phyloP scores from a whole-genome alignment of 1,140 invertebrate genomes.

The Apis florea region DNA sequence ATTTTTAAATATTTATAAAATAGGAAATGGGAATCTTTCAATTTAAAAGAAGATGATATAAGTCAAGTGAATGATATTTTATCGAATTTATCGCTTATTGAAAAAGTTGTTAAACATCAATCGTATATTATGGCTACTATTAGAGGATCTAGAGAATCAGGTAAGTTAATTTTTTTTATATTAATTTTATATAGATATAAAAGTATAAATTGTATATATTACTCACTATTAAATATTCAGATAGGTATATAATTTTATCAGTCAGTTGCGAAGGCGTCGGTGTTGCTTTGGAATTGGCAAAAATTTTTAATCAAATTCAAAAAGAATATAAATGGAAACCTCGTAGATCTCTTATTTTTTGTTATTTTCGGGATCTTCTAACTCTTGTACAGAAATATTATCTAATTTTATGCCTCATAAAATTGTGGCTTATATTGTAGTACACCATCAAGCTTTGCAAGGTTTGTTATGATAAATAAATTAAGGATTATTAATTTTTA shows the following conservation, averaged over 20 bases:
- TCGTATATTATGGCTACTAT: constrained; percentile 65
- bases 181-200: too few species aligned
- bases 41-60: constrained; percentile 21
- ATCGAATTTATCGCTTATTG: constrained; percentile 51
- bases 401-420: constrained; percentile 64
- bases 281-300: constrained; percentile 69
- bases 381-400: constrained; percentile 68
- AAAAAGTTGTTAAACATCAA: constrained; percentile 55
- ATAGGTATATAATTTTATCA: constrained; percentile 74
- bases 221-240: constrained; percentile 59
- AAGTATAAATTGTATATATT: background rate
- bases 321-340: constrained; percentile 70
- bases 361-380: constrained; percentile 67
- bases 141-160: constrained; percentile 70
- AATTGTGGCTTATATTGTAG: constrained; percentile 70
- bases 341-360: constrained; percentile 74
- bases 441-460: constrained; percentile 67
- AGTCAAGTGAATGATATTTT: constrained; percentile 55
- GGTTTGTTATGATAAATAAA: constrained; percentile 60
- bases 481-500: background rate
- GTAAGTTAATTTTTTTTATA: constrained; percentile 55
- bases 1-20: background rate
- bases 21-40: constrained; percentile 28
- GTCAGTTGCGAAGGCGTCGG: constrained; percentile 66
- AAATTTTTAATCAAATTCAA: constrained; percentile 65